Conservation (phyloP, 23 tunicate genomes). For the Trididemnum clinides region DNA sequence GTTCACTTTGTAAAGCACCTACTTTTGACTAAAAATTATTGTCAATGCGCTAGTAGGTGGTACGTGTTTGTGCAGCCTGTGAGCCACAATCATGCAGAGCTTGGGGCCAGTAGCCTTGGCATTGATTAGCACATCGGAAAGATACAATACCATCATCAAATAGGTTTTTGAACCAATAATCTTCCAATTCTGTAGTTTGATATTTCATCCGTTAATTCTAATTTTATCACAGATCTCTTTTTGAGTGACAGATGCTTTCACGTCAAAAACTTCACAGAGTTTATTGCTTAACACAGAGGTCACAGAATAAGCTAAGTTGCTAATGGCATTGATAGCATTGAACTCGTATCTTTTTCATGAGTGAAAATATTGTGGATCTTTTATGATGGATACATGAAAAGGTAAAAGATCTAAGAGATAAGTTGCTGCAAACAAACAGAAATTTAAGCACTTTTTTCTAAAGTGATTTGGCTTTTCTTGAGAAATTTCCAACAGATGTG, state of each 20-base stretch:
- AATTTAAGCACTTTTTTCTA: background rate
- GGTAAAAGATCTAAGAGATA: constrained; percentile 1
- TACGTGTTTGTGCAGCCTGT: background rate
- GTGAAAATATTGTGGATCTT: background rate
- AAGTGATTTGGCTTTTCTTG: background rate
- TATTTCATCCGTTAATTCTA: background rate
- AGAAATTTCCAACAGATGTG: background rate
- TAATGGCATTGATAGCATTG: background rate
- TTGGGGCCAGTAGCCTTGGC: background rate
- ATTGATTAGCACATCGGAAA: background rate
- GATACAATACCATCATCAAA: background rate
- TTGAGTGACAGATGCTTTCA: background rate
- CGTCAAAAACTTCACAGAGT: background rate
- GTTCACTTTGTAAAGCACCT: background rate
- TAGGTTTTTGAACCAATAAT: background rate
- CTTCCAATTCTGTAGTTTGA: background rate
- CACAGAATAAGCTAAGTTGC: background rate
- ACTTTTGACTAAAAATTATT: background rate
- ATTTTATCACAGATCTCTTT: background rate
- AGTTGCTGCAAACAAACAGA: background rate
- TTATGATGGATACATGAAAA: background rate
- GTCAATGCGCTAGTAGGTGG: background rate
- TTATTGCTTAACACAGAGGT: background rate
- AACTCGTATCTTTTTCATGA: background rate
- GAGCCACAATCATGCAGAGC: background rate